Evolutionary conservation across 2,113 vertebrate species (phyloP).

Genomic region (Genyomyrus donnyi): DNA sequence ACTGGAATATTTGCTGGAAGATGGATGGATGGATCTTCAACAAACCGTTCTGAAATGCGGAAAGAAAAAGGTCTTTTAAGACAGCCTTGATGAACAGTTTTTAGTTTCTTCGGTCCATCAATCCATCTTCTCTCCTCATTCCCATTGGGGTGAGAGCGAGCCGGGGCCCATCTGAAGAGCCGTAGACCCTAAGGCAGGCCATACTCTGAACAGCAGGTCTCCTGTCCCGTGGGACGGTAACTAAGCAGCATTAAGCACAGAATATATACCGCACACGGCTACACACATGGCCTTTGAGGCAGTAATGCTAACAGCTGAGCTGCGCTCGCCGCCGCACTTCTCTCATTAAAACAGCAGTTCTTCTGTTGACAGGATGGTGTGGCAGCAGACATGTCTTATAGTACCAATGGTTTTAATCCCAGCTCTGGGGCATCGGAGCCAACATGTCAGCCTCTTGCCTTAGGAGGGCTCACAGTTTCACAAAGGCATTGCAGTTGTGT

Average conservation of each 20-base stretch:
- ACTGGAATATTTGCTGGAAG: neutral
- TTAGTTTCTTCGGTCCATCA: neutral
- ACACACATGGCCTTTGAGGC: neutral
- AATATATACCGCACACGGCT: neutral
- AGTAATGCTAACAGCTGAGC: neutral
- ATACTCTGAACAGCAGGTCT: neutral
- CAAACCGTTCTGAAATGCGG: neutral
- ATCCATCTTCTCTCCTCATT: neutral
- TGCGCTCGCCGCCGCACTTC: neutral
- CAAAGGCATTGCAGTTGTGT: neutral
- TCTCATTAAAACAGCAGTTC: neutral
- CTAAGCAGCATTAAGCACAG: neutral
- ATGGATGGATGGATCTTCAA: neutral
- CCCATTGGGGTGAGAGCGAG: neutral
- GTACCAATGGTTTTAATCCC: neutral
- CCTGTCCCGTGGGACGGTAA: neutral
- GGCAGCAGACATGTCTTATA: conserved; percentile 2
- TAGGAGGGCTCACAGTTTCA: neutral
- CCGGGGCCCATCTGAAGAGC: neutral
- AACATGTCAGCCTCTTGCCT: neutral
- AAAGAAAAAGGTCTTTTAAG: neutral
- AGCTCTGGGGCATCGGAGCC: neutral
- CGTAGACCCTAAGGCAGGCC: neutral
- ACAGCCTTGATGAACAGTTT: neutral
- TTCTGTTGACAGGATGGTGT: neutral